Evolutionary conservation across 2,113 vertebrate genomes (phyloP).

Genomic region (Mus spicilegus): DNA sequence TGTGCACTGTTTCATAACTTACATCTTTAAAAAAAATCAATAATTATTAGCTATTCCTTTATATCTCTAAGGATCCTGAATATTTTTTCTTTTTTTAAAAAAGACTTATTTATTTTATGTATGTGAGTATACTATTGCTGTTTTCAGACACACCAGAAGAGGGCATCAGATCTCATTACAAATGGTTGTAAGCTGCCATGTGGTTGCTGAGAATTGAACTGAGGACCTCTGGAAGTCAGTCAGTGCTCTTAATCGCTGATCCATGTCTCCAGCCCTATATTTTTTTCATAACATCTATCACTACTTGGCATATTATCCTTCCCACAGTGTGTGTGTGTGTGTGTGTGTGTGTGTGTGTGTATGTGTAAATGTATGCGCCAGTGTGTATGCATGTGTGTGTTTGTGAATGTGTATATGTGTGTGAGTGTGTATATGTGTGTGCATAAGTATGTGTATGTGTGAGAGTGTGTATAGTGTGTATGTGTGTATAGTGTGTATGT

Average conservation of each 20-base stretch:
- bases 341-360: no score
- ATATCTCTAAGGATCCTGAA: not conserved
- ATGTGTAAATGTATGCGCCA: not conserved
- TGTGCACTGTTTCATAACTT: constrained; percentile 30
- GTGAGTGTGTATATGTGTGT: not conserved
- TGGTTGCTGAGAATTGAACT: no score
- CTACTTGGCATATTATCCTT: not conserved
- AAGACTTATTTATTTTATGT: no score
- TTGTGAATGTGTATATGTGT: not conserved
- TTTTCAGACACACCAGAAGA: no score
- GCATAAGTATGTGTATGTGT: not conserved
- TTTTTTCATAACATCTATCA: not conserved
- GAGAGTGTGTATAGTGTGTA: no score
- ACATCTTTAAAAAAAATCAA: not conserved
- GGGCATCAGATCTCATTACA: no score
- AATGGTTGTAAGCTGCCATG: no score
- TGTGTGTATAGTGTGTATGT: no score
- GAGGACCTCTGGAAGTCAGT: no score
- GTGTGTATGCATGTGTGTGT: not conserved
- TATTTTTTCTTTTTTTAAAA: not conserved
- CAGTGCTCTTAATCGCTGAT: no score
- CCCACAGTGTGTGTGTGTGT: not conserved
- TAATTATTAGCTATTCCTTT: not conserved
- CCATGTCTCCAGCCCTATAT: no score
- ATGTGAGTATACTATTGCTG: no score